Conservation (phyloP, 2,797 vertebrate genomes). For the Artibeus jamaicensis region DNA sequence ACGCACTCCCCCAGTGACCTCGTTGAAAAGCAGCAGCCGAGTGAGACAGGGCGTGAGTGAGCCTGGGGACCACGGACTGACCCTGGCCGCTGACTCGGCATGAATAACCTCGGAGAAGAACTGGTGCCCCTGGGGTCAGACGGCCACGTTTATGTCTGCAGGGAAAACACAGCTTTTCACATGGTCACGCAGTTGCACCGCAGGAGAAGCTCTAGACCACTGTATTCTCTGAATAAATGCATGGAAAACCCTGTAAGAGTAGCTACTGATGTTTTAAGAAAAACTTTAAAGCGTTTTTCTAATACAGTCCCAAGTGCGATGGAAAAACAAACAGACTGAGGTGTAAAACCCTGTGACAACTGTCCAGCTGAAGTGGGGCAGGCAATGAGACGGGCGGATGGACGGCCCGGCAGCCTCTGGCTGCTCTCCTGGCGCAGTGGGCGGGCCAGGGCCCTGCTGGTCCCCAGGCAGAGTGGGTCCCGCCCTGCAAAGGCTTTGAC, state of each 20-base stretch:
- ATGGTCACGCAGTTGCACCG: accelerated
- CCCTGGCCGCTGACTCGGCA: accelerated
- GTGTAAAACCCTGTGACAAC: neutral
- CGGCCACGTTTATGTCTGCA: accelerated
- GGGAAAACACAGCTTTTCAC: neutral
- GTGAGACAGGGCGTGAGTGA: accelerated
- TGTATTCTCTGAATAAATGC: neutral
- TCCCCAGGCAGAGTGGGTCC: neutral
- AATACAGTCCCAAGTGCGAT: neutral
- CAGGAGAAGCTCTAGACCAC: accelerated
- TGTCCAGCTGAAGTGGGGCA: neutral
- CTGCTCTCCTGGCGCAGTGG: too few species aligned
- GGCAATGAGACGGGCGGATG: too few species aligned
- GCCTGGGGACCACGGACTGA: too few species aligned
- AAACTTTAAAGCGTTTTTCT: neutral
- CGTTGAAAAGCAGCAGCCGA: accelerated
- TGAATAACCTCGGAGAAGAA: accelerated
- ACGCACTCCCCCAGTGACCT: too few species aligned
- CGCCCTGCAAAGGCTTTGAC: neutral
- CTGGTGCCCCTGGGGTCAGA: accelerated
- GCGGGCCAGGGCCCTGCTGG: neutral
- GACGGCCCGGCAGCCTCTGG: neutral
- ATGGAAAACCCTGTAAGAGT: neutral
- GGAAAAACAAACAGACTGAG: neutral
- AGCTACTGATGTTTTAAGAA: neutral